phyloP scores from a whole-genome alignment of 2,113 vertebrate species.

The Sylvietta virens region DNA sequence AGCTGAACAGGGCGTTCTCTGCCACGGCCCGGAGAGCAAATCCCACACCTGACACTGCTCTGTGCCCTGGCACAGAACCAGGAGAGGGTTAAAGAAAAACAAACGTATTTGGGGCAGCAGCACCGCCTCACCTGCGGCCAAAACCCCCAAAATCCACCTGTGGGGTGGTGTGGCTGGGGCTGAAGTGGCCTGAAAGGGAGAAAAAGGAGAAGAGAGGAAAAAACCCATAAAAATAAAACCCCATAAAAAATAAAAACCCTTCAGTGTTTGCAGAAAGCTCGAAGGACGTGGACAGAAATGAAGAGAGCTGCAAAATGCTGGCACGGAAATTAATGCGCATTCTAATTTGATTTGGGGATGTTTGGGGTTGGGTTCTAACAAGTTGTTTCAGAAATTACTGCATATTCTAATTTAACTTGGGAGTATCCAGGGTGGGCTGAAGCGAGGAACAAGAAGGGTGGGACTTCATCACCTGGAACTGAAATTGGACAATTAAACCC shows the following conservation, averaged over 20 bases:
- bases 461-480: too few relatives aligned
- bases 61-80: not conserved
- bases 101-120: fast-evolving
- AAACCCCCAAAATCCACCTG: too few relatives aligned
- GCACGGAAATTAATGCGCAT: fast-evolving
- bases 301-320: not conserved
- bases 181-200: not conserved
- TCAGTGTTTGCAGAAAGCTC: not conserved
- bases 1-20: slow-evolving; percentile 9
- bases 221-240: not conserved
- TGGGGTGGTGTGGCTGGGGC: too few relatives aligned
- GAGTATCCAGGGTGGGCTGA: not conserved
- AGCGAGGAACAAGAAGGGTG: too few relatives aligned
- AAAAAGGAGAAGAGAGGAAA: not conserved
- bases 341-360: not conserved
- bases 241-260: not conserved
- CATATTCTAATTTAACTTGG: not conserved
- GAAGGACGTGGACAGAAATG: fast-evolving
- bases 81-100: not conserved
- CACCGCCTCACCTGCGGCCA: too few relatives aligned
- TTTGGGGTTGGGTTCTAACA: not conserved
- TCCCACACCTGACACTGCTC: not conserved
- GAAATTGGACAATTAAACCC: too few relatives aligned
- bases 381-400: not conserved
- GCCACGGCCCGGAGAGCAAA: not conserved